Base-by-base conservation (phyloP, 2,888 invertebrate genomes). In the Ectemnius lituratus region DNA sequence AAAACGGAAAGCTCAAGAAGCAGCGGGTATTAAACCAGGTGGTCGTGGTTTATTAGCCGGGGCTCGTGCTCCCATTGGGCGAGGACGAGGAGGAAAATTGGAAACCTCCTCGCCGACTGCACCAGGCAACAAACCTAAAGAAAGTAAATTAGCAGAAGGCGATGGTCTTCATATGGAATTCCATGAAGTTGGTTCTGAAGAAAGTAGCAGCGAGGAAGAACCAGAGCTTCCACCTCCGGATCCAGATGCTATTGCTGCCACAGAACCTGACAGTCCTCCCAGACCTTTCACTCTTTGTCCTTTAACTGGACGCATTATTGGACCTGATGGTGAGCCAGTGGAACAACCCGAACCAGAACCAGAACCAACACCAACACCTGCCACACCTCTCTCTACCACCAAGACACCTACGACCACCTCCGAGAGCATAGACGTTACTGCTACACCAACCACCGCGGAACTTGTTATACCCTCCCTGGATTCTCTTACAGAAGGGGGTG, bases 201-300 rank as follows among this genome's bases (percentile, higher is more conserved):
- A 93, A 49, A 93, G 90, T 86, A 94, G 88, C 73, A 89, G 92
- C 83, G 94, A 95, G 59, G 95, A 94, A 76, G 92, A 93, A 80
- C 94, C 95, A 13, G 92, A 92, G 67, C 86, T 92, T 66, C 88
- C 89, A 11, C 84, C 88, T 0, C 79, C 92, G 68, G 92, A 92
- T 56, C 91, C 92, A 13, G 82, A 80, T 20, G 46, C 69, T 1
- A 67, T 83, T 27, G 67, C 71, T 85, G 89, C 94, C 58, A 91
- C 93, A 14, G 91, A 91, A 76, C 93, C 93, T 0, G 93, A 93
- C n/a, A 94, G 94, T 86, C 95, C 95, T 20, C 94, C 94, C 11
- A 92, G 94, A 72, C 94, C 94, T 67, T 93, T 95, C 67, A 94
- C 95, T 60, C 91, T 97, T 78, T 96, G 96, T 86, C 95, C 95